Evolutionary conservation across 2,113 vertebrate genomes (phyloP), one percentile per base, ranked within the genome.

Genomic region (Chrysemys picta): DNA sequence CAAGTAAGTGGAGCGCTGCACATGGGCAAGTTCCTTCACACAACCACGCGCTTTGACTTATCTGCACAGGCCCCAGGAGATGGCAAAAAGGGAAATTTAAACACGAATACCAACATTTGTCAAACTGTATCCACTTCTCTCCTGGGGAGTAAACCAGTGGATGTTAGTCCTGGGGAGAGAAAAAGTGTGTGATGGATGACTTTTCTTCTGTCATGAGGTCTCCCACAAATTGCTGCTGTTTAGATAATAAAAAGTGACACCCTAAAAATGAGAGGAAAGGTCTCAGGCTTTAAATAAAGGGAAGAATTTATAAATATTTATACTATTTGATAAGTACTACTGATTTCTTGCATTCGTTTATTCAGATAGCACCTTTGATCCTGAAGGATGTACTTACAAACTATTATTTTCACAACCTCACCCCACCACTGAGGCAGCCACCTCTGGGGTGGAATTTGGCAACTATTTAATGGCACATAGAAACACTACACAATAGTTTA

Each of bases 261-360:
- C 94, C 94, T 89, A 93, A 95, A 96, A 97, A 95, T 87, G 93
- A 96, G 95, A 96, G 97, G 94, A 97, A 97, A 97, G 85, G 12
- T 42, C 42, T 78, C 42, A 45, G 25, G 8, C 42, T 88, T 92
- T 93, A 92, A 93, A 93, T 89, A 89, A 95, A 95, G 49, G 69
- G 93, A 95, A 95, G 88, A n/a, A 3, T 72, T 38, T 72, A 72
- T 78, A 12, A 78, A 47, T 89, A 87, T 91, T 97, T 97, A 96
- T 47, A 27, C 42, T 76, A 45, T 84, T 95, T 97, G 94, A 94
- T 95, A 96, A 92, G 79, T 47, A 95, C 94, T 97, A 97, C 95
- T 96, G 96, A 95, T 96, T 95, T 97, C 97, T 97, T 95, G 96
- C 96, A 96, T 94, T 92, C 95, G 94, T 96, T 96, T 97, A 97